These are phyloP conservation scores for Miniopterus natalensis DNA, from an alignment of 2,113 vertebrate species.

Conservation along the genomic window DNA sequence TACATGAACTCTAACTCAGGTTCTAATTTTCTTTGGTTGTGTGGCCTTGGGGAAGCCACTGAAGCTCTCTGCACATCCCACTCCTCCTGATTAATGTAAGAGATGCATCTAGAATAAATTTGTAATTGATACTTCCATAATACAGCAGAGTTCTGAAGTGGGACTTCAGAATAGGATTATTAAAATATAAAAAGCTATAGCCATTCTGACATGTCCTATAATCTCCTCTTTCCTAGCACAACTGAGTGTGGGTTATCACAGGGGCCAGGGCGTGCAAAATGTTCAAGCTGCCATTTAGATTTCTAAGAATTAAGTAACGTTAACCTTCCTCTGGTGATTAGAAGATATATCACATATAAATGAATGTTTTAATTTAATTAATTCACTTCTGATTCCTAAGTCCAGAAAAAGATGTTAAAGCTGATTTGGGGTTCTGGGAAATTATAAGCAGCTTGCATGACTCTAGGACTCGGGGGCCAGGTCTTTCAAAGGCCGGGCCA, in stretches of 20 bases:
- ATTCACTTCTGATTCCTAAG: constrained; percentile 34
- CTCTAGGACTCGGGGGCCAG: background rate
- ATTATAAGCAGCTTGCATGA: background rate
- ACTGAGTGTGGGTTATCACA: background rate
- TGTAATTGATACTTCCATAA: background rate
- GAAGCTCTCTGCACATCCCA: background rate
- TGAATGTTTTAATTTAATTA: background rate
- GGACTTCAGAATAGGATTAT: constrained; percentile 8
- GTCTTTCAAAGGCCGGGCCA: background rate
- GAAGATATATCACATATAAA: background rate
- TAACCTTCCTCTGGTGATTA: background rate
- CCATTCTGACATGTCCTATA: background rate
- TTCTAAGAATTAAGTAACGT: constrained; percentile 43
- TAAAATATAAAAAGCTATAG: background rate
- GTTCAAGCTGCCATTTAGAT: background rate
- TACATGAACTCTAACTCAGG: background rate
- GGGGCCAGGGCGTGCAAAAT: background rate
- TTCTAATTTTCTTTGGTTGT: background rate
- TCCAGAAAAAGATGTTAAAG: constrained; percentile 40
- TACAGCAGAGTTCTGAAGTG: background rate
- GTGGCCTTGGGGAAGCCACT: background rate
- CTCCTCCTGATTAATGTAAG: background rate
- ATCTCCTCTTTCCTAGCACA: background rate
- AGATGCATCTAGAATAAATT: background rate
- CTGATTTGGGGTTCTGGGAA: constrained; percentile 28